Conservation (phyloP, 2,888 invertebrate genomes). For the Schizotus pectinicornis region DNA sequence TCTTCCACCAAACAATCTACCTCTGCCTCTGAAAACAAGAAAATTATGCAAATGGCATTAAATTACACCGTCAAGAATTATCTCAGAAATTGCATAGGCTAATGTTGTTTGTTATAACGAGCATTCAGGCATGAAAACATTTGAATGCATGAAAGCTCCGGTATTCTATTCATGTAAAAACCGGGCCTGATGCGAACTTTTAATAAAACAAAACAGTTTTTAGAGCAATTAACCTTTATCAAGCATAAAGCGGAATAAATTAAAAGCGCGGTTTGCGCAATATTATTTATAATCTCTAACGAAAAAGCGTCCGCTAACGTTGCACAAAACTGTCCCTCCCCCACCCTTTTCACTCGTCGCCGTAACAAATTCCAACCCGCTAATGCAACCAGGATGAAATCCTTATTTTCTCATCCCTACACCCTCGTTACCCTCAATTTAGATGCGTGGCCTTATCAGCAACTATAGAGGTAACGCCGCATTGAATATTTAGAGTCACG, state of each 20-base stretch:
- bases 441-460: too few relatives aligned
- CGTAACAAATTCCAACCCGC: background rate
- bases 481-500: too few relatives aligned
- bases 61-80: conserved; percentile 14
- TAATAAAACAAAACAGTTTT: conserved; percentile 20
- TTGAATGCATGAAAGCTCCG: conserved; percentile 9
- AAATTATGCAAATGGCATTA: conserved; percentile 18
- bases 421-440: too few relatives aligned
- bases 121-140: conserved; percentile 7
- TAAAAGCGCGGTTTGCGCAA: conserved; percentile 8
- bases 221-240: conserved; percentile 24
- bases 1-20: conserved; percentile 2
- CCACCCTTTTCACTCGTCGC: background rate
- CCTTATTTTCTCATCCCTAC: background rate
- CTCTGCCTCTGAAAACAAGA: background rate
- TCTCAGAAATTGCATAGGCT: conserved; percentile 5
- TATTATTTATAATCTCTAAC: background rate
- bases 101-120: conserved; percentile 16
- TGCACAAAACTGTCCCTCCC: background rate
- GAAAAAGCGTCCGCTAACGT: too few relatives aligned
- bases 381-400: background rate
- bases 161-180: conserved; percentile 11
- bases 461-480: too few relatives aligned
- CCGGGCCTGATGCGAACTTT: conserved; percentile 10
- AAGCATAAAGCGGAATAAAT: conserved; percentile 12